Evolutionary conservation across 2,797 vertebrate species (phyloP), one percentile per base, ranked within the genome.

Genomic region (Neosalanx taihuensis): DNA sequence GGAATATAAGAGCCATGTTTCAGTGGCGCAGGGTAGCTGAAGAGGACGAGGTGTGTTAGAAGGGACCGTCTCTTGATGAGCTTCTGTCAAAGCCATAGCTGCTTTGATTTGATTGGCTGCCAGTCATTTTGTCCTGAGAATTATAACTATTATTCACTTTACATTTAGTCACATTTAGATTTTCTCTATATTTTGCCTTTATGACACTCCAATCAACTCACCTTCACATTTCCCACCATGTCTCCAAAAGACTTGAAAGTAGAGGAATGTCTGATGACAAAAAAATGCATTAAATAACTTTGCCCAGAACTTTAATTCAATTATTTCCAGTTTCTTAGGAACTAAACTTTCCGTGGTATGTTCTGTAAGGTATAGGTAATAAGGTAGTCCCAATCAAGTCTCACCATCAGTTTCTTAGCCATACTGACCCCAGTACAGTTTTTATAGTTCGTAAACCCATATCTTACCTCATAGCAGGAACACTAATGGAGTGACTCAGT

Each of bases 241-340:
- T 98, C 97, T 86, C 99, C 97, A 71, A 99, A 93, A 0, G 95
- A 95, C 88, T 95, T 98, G 91, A 99, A 97, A 37, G 96, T 95
- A 17, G 95, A 89, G 4, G 97, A 99, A 84, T 94, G 96, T 92
- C 97, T 99, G 78, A 12, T 73, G 53, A 49, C 0, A 64, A 56
- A 10, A 68, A 5, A 66, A 33, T 74, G 18, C 33, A 29, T 15
- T 37, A 37, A 23, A 58, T 69, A 7, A 57, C 53, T 57, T n/a
- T n/a, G 23, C 23, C 35, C 35, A 10, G 10, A 6, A 37, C 1
- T 9, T 37, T 2, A 3, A 12, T 46, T 13, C 23, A 1, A 26
- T 13, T 46, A 12, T 13, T 46, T 13, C 1, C 9, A 46, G 10
- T 46, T 46, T 46, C 2, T 46, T 46, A 13, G 12, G 41, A 12